phyloP scores from a whole-genome alignment of 2,113 vertebrate species.

The Microcebus griseorufus region DNA sequence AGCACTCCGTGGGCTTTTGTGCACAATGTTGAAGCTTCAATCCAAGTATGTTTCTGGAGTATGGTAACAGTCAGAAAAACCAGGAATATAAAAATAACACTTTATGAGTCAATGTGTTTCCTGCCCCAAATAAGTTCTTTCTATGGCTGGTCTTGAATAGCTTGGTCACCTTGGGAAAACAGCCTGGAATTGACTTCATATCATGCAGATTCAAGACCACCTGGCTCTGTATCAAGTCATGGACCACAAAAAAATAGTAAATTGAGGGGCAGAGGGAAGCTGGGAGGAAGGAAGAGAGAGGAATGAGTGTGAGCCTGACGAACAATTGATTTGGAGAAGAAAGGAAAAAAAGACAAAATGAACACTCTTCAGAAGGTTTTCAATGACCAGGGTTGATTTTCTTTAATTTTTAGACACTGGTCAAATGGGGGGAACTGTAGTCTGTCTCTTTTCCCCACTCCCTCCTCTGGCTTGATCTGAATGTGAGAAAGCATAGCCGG shows the following conservation, averaged over 20 bases:
- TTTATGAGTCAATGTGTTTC: slow-evolving; percentile 40
- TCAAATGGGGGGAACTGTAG: neutral
- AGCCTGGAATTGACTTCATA: neutral
- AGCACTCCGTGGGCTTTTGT: slow-evolving; percentile 36
- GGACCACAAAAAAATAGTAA: neutral
- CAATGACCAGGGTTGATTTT: neutral
- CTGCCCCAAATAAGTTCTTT: slow-evolving; percentile 9
- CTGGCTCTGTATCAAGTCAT: neutral
- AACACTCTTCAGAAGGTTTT: neutral
- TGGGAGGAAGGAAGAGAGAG: neutral
- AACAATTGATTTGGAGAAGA: neutral
- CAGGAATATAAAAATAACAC: slow-evolving; percentile 61
- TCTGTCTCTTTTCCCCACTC: neutral
- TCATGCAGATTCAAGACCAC: neutral
- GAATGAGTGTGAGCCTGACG: neutral
- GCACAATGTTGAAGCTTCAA: slow-evolving; percentile 1
- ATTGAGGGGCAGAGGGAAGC: neutral
- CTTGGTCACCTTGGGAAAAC: neutral
- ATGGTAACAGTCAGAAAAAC: slow-evolving; percentile 58
- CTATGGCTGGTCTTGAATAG: neutral
- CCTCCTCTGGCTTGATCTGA: neutral
- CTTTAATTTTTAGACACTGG: neutral
- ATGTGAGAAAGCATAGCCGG: neutral
- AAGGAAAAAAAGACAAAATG: neutral
- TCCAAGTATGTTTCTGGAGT: slow-evolving; percentile 64